phyloP scores from a whole-genome alignment of 2,888 invertebrate genomes.

The Aphodius granarius region DNA sequence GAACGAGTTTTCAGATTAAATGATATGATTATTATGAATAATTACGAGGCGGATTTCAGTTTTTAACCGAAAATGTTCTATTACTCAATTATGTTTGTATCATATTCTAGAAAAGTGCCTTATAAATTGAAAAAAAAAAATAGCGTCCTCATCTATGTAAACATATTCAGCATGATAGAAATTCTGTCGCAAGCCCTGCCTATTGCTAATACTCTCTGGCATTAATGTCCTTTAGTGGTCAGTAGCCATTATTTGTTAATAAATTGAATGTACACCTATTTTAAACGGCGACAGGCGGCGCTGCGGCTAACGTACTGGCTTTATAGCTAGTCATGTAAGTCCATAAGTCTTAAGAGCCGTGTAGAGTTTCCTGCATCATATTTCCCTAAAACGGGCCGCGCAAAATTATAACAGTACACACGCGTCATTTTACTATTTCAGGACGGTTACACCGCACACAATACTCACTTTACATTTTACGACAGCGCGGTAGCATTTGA shows the following conservation, averaged over 20 bases:
- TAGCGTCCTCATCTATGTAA: no score
- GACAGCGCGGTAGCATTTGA: conserved; percentile 39
- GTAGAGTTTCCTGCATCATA: conserved; percentile 6
- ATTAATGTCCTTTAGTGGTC: not conserved
- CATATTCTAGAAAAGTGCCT: not conserved
- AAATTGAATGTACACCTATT: not conserved
- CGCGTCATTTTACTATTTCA: not conserved
- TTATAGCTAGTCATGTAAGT: not conserved
- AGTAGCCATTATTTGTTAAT: not conserved
- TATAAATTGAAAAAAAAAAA: no score
- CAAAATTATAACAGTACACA: conserved; percentile 11
- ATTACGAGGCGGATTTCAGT: conserved; percentile 11
- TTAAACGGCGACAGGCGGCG: not conserved
- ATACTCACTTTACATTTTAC: conserved; percentile 48
- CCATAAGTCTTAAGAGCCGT: not conserved
- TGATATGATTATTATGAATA: conserved; percentile 26
- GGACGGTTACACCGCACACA: conserved; percentile 33
- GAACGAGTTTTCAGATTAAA: conserved; percentile 28
- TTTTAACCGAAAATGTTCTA: not conserved
- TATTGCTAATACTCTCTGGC: not conserved
- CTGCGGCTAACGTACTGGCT: not conserved
- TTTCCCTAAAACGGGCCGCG: conserved; percentile 1
- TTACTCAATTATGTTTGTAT: not conserved
- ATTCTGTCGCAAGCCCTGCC: no score
- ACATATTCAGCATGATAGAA: no score